Conservation (phyloP, 2,113 vertebrate species). For the Scomber japonicus region DNA sequence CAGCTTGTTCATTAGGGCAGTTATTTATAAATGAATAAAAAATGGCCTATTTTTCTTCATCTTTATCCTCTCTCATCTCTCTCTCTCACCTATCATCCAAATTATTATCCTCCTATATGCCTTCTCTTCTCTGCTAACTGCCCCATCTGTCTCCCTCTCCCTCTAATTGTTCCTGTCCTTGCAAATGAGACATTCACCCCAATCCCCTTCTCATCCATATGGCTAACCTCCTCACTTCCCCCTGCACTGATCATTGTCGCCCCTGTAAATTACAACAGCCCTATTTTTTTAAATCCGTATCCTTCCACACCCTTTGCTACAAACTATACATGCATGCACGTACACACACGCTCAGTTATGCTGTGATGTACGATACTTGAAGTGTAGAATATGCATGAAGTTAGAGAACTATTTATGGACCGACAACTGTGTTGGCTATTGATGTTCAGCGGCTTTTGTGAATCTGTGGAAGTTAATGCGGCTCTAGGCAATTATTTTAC, state of each 20-base stretch:
- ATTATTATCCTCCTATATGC: conserved; percentile 40
- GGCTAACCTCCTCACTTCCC: conserved; percentile 52
- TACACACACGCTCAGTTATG: background rate
- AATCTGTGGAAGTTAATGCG: background rate
- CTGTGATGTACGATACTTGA: conserved; percentile 26
- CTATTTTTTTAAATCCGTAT: background rate
- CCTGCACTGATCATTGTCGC: conserved; percentile 23
- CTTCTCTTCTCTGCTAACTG: conserved; percentile 62
- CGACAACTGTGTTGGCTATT: background rate
- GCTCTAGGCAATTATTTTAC: background rate
- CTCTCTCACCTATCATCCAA: conserved; percentile 52
- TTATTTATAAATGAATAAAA: conserved; percentile 30
- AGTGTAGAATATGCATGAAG: conserved; percentile 53
- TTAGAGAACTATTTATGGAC: conserved; percentile 18
- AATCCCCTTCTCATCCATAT: conserved; percentile 61
- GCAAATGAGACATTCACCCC: conserved; percentile 72
- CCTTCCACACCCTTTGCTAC: conserved; percentile 2
- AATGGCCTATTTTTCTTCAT: conserved; percentile 31
- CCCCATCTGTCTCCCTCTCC: conserved; percentile 67
- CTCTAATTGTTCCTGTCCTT: conserved; percentile 67
- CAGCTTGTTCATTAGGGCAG: conserved; percentile 3
- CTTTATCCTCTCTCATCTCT: conserved; percentile 35
- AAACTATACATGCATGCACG: conserved; percentile 16
- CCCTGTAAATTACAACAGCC: conserved; percentile 13
- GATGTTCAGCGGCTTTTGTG: conserved; percentile 28